Conservation (phyloP, 1,140 invertebrate species). For the Nixonia krombeini region DNA sequence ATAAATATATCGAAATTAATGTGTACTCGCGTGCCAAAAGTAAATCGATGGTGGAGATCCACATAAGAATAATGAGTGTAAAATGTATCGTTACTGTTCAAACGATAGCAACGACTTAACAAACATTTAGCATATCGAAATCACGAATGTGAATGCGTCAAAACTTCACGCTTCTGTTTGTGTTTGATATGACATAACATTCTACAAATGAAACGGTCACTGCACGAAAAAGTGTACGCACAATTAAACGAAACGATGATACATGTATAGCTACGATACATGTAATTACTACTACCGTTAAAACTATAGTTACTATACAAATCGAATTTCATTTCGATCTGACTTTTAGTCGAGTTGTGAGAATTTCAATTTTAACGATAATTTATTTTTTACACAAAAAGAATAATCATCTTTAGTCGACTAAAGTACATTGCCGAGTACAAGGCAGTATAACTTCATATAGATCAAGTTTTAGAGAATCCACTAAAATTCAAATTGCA, state of each 20-base stretch:
- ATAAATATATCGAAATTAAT: not conserved
- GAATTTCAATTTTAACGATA: slow-evolving; percentile 17
- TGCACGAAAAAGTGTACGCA: slow-evolving; percentile 25
- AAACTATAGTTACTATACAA: too few relatives aligned
- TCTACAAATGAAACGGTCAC: not conserved
- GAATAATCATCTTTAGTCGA: too few relatives aligned
- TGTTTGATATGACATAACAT: slow-evolving; percentile 9
- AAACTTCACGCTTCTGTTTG: slow-evolving; percentile 20
- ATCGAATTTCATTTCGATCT: too few relatives aligned
- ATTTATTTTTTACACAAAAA: too few relatives aligned
- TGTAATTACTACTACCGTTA: not conserved
- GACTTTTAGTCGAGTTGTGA: slow-evolving; percentile 16
- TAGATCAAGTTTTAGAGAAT: too few relatives aligned
- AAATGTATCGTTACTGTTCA: not conserved
- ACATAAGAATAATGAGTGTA: not conserved
- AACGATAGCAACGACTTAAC: not conserved
- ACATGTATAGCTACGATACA: not conserved
- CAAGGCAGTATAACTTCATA: too few relatives aligned
- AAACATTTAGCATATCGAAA: slow-evolving; percentile 27
- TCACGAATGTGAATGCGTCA: slow-evolving; percentile 19
- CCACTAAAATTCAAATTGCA: too few relatives aligned
- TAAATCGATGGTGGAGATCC: not conserved
- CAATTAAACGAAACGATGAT: slow-evolving; percentile 16
- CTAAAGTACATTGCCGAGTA: too few relatives aligned
- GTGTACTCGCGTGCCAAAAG: not conserved